Base-by-base conservation (phyloP, 2,797 vertebrate genomes). In the Cygnus olor region DNA sequence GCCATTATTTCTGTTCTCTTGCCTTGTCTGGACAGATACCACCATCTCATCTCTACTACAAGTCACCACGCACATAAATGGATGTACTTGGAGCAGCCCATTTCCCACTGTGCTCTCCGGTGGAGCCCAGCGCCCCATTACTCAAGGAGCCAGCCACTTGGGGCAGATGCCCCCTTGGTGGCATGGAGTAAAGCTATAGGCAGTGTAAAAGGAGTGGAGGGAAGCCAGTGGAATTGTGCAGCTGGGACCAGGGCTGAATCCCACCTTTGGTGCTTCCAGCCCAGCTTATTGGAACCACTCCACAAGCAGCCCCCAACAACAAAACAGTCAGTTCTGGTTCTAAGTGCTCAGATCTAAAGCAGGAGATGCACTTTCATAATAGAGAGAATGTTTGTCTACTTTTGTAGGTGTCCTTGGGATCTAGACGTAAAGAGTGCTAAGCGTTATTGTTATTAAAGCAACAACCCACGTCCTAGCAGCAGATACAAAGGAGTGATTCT, bases 391-490 rank as follows among this genome's bases (percentile, higher is more conserved):
- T 92, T 90, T 61, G 72, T n/a, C 88, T 90, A 65, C 53, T 92
- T 89, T 63, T 34, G 25, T 90, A 88, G 84, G 54, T 87, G 94
- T 95, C 93, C 92, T 95, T 96, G 92, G 88, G 78, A 95, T 95
- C 68, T 78, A 92, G 87, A 94, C 57, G 86, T 85, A 80, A 71
- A 7, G 54, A 92, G 70, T 28, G 54, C 66, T 91, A n/a, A 92
- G 87, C 89, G 72, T 60, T 89, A 78, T 4, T 88, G 85, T 85
- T 95, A 95, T 91, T 96, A 95, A 95, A 94, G 94, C 92, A 89
- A 96, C 93, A 95, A 83, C 92, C 65, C 76, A 89, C 34, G 13
- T 93, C 72, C 91, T 76, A 91, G 79, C 17, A 92, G 61, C 30
- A 72, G 87, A 88, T 94, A 96, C 63, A 95, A 93, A 93, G 65